Percentiles rank a stretch among this genome's conserved stretches.
These are phyloP conservation scores for Pygocentrus nattereri DNA, from an alignment of 2,797 vertebrate genomes.

Conservation along the genomic window DNA sequence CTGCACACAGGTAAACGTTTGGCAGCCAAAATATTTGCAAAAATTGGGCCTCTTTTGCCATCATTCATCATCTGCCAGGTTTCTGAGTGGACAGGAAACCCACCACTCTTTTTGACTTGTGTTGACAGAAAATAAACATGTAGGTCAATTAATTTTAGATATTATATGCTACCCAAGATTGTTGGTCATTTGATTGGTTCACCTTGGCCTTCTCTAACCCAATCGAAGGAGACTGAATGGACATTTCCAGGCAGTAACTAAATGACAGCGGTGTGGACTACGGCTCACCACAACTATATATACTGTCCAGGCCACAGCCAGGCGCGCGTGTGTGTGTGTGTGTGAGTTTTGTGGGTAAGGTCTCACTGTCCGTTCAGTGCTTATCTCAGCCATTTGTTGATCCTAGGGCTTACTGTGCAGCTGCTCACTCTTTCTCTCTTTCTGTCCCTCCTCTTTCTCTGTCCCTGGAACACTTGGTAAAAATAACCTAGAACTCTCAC, in stretches of 20 bases:
- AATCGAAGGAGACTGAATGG: background rate
- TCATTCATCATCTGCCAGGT: background rate
- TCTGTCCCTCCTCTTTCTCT: conserved; percentile 68
- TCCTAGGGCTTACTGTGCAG: conserved; percentile 83
- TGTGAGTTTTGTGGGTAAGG: conserved; percentile 22
- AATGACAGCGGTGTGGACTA: background rate
- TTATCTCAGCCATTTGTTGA: conserved; percentile 84
- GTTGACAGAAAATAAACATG: background rate
- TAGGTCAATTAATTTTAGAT: background rate
- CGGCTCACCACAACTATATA: background rate
- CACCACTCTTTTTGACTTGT: background rate
- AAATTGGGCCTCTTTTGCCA: background rate
- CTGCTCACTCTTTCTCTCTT: conserved; percentile 75
- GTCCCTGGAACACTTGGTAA: conserved; percentile 78
- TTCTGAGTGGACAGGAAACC: background rate
- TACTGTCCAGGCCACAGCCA: background rate
- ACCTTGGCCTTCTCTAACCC: background rate
- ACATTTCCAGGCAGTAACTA: background rate
- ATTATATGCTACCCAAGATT: background rate
- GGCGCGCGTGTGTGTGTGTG: background rate
- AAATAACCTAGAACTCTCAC: conserved; percentile 82
- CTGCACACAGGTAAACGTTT: background rate
- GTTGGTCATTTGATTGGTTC: background rate
- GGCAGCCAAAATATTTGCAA: background rate
- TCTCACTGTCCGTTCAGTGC: conserved; percentile 65